A percentile compares a stretch with the other conserved stretches of the same genome.
These are phyloP conservation scores for Telmatherina bonti DNA, from an alignment of 2,797 vertebrate species.

Conservation along the genomic window DNA sequence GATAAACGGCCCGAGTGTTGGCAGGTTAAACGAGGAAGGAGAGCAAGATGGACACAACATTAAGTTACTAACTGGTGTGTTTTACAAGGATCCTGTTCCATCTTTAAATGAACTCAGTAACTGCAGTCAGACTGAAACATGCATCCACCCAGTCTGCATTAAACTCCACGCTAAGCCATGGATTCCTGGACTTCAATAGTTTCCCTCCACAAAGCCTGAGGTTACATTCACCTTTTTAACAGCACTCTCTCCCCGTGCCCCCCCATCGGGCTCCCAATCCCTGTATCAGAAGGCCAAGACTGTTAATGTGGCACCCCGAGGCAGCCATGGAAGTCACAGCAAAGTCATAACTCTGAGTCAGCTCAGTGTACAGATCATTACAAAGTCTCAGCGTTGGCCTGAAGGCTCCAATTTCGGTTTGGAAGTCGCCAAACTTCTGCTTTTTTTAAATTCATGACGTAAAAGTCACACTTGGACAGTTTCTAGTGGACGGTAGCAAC, in stretches of 20 bases:
- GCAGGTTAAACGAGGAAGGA: neutral
- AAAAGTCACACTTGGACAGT: neutral
- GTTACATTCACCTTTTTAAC: conserved; percentile 61
- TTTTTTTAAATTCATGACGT: neutral
- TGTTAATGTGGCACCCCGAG: conserved; percentile 57
- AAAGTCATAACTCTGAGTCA: conserved; percentile 66
- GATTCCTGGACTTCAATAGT: neutral
- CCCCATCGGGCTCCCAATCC: conserved; percentile 31
- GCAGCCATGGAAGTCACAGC: conserved; percentile 51
- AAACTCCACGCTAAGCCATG: neutral
- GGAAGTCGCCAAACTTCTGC: neutral
- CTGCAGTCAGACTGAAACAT: neutral
- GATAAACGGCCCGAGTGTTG: neutral
- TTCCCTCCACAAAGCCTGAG: conserved; percentile 28
- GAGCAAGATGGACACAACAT: no score
- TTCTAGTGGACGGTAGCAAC: neutral
- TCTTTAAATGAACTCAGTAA: neutral
- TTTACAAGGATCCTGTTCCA: conserved; percentile 42
- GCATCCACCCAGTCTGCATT: neutral
- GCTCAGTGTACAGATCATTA: conserved; percentile 22
- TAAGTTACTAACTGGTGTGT: neutral
- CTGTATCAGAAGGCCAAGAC: conserved; percentile 41
- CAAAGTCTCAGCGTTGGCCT: conserved; percentile 9
- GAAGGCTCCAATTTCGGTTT: neutral
- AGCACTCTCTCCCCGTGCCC: conserved; percentile 18